Evolutionary conservation across 2,797 vertebrate species (phyloP), one percentile per base, ranked within the genome.

Genomic region (Microctenopoma steveboyesi): DNA sequence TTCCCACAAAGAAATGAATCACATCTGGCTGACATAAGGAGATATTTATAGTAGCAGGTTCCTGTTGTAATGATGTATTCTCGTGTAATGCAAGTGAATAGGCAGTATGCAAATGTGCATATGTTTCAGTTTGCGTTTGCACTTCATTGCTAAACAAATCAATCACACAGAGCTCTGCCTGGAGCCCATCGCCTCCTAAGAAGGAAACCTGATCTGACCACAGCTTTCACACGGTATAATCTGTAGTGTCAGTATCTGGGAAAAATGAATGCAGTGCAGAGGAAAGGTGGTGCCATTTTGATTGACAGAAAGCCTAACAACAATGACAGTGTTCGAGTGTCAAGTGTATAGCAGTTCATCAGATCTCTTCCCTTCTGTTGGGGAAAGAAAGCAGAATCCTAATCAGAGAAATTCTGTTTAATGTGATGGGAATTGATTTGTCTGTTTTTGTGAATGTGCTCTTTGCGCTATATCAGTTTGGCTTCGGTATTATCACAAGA

Each of bases 401-500:
- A 61, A 63, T 76, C 57, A 67, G 50, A 46, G 53, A 70, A 77
- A 74, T 57, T 25, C 37, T 10, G 65, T 59, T 62, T 54, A 52
- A 46, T 30, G 56, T 52, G 51, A 62, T 71, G 4, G 43, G 14
- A 46, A 64, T 15, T 12, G 48, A 63, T 50, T 51, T 42, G 48
- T 74, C 51, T 63, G 48, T 59, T 57, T 74, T 46, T 66, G 33
- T 45, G 50, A 56, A 69, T n/a, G 52, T 53, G 28, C 25, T 62
- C 30, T 73, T 52, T 68, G 14, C 56, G 27, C 28, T 43, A 1
- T 55, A 46, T 57, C 40, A 71, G 33, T 82, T 77, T 71, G 68
- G 47, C 59, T 72, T 42, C 61, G 45, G 57, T 22, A 25, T 72
- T 83, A 66, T 69, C 49, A 76, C 56, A 57, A 50, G 79, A 83